Evolutionary conservation across 1,140 invertebrate genomes (phyloP), one percentile per base, ranked within the genome.

Genomic region (Druon quercuslanigerum): DNA sequence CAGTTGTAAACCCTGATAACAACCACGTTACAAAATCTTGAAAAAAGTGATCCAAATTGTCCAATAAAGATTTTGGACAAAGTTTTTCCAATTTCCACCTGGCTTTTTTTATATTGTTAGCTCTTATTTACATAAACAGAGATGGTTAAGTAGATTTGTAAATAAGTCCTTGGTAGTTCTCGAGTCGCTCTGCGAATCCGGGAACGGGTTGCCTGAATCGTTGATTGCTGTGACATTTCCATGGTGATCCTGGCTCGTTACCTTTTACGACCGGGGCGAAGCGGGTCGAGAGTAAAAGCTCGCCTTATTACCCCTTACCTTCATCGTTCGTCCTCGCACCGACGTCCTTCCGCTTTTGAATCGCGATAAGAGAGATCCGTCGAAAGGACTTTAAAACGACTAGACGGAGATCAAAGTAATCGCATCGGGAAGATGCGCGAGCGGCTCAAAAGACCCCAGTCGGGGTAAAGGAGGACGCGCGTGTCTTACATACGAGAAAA

Each of bases 381-480:
- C 52, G 71, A 76, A 79, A 71, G 50, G 74, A 80, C 76, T 71
- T 77, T 70, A 56, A 80, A 80, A 80, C 75, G 79, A 80, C 25
- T 33, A 33, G 25, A 33, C 56, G 75, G 57, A 77, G 76, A 77
- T 75, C 54, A 73, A 71, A 57, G 79, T 73, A 77, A 75, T 77
- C 60, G 74, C 52, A 56, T 52, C 70, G 54, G 73, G 66, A 80
- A 77, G 74, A 77, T 74, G 73, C 70, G 40, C 40, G 73, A 66
- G 40, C 40, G 56, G 70, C 74, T 77, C 74, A 56, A 76, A 46
- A 75, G 72, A 76, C 8, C 40, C 40, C 8, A 46, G 40, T 46
- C 8, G 8, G 9, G n/a, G 14, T 71, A 33, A 50, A 40, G 52
- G 51, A 78, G 70, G 54, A 74, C 57, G 40, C 40, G 73, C 66